These are phyloP conservation scores for Proisotoma minuta DNA, from an alignment of 2,888 invertebrate genomes.

Conservation along the genomic window DNA sequence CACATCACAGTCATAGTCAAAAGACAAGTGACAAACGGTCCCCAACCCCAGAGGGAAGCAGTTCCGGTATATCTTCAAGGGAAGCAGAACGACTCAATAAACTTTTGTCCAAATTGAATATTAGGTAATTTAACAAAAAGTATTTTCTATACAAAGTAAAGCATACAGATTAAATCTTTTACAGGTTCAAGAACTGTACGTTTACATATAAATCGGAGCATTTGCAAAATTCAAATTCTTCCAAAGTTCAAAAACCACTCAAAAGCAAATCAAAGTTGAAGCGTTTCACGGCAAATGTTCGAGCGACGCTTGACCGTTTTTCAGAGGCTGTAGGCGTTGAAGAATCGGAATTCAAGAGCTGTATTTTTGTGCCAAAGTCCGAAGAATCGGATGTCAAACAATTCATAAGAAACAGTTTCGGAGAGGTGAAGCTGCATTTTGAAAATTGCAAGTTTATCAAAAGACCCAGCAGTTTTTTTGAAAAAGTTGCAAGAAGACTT, in stretches of 20 bases:
- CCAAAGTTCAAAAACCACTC: background rate
- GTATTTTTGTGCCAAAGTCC: slow-evolving; percentile 14
- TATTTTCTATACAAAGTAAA: too few species aligned
- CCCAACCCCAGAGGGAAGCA: too few species aligned
- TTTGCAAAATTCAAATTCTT: background rate
- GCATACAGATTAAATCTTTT: background rate
- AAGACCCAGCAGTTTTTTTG: slow-evolving; percentile 12
- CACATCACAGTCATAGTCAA: background rate
- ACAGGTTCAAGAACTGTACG: slow-evolving; percentile 18
- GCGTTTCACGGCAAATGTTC: slow-evolving; percentile 4
- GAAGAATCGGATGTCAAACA: slow-evolving; percentile 17
- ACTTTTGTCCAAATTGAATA: slow-evolving; percentile 13
- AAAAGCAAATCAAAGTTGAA: slow-evolving; percentile 6
- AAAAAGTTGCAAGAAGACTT: slow-evolving; percentile 14
- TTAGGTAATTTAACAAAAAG: slow-evolving; percentile 7
- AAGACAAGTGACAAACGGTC: background rate
- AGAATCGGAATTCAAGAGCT: slow-evolving; percentile 3
- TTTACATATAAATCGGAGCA: slow-evolving; percentile 20
- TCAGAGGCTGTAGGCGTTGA: background rate
- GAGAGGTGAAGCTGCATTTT: slow-evolving; percentile 11
- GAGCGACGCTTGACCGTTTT: background rate
- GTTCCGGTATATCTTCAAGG: too few species aligned
- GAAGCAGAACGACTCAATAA: slow-evolving; percentile 8
- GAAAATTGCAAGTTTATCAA: slow-evolving; percentile 22
- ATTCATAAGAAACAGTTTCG: slow-evolving; percentile 12